These are phyloP conservation scores for Sebastes reedi DNA, from an alignment of 2,797 vertebrate species.

Conservation along the genomic window DNA sequence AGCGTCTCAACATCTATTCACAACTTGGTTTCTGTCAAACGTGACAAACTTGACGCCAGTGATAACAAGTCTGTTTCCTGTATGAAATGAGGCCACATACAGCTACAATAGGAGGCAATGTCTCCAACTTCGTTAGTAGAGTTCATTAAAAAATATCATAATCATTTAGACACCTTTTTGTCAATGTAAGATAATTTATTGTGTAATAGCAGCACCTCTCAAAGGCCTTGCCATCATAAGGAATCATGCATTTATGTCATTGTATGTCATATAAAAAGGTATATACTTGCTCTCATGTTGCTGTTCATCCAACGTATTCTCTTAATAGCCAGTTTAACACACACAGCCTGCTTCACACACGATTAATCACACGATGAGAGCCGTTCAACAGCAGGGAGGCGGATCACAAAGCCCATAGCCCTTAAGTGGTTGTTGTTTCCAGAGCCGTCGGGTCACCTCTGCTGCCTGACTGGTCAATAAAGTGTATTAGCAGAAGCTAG, in stretches of 20 bases:
- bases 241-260: background rate
- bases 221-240: background rate
- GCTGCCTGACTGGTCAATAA: conserved; percentile 38
- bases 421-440: conserved; percentile 34
- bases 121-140: background rate
- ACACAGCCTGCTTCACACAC: conserved; percentile 4
- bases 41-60: background rate
- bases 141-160: no score
- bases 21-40: background rate
- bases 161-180: background rate
- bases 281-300: background rate
- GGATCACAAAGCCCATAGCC: background rate
- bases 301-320: background rate
- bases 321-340: conserved; percentile 1
- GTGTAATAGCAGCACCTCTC: background rate
- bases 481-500: conserved; percentile 6
- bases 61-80: conserved; percentile 32
- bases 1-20: background rate
- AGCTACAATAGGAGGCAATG: background rate
- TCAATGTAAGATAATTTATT: background rate
- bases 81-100: background rate
- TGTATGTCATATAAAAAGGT: background rate
- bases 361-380: conserved; percentile 32
- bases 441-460: conserved; percentile 25
- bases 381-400: conserved; percentile 4